These are phyloP conservation scores for Ariopsis seemanni DNA, from an alignment of 2,113 vertebrate species.

Conservation along the genomic window DNA sequence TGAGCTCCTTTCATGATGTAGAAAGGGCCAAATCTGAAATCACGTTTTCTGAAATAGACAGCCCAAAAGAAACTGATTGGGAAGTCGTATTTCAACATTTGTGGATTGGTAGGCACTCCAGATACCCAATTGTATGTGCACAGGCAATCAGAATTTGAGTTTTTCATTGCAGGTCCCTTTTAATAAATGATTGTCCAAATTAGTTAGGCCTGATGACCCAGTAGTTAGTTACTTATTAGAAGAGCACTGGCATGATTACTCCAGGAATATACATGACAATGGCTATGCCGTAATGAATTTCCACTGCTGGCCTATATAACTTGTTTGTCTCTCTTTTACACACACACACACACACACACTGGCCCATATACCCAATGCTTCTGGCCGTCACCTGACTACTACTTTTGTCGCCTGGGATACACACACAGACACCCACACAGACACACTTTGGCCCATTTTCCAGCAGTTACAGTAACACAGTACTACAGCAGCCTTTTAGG, in stretches of 20 bases:
- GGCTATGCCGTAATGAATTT: not conserved
- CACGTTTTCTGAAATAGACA: too few species aligned
- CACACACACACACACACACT: not conserved
- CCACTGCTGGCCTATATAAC: conserved; percentile 65
- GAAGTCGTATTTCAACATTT: too few species aligned
- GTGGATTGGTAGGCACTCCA: too few species aligned
- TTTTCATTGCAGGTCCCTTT: too few species aligned
- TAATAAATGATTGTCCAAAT: not conserved
- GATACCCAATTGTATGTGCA: too few species aligned
- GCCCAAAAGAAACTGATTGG: too few species aligned
- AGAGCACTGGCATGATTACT: not conserved
- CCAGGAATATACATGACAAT: not conserved
- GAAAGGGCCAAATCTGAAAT: too few species aligned
- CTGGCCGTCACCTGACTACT: conserved; percentile 39
- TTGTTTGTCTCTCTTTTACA: not conserved
- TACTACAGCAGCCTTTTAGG: conserved; percentile 17
- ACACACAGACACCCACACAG: not conserved
- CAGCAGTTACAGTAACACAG: not conserved
- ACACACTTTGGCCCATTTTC: conserved; percentile 26
- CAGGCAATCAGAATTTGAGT: too few species aligned
- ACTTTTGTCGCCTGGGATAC: conserved; percentile 43
- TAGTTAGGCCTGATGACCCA: not conserved
- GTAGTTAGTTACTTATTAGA: not conserved
- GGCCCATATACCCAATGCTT: conserved; percentile 44
- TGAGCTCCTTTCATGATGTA: too few species aligned